Base-by-base conservation (phyloP, 2,888 invertebrate species). In the Rhynchonema sp. region DNA sequence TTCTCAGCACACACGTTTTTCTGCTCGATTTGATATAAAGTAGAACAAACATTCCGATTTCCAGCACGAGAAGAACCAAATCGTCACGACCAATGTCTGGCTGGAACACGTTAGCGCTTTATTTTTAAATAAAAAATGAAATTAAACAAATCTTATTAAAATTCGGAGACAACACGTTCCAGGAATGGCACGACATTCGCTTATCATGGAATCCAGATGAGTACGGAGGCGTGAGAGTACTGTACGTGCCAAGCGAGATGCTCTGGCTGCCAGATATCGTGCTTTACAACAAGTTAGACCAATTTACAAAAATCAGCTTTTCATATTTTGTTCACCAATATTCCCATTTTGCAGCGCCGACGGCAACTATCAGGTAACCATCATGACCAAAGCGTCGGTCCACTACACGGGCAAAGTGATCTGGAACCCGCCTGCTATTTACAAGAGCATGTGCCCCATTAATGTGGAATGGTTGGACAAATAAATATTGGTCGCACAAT, bases 341-440 rank as follows among this genome's bases (percentile, higher is more conserved):
- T n/a, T n/a, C n/a, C n/a, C n/a, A n/a, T n/a, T n/a, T 30, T 28
- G 3, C 30, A 58, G 67, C 58, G 58, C 6, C 17, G 54, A 38
- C 38, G 38, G 38, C 38, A 38, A 38, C 17, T 38, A 38, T 38
- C 38, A 61, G n/a, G 30, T 61, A 13, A 59, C 61, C 6, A 61
- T 61, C 6, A 46, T 56, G 52, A 61, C 61, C 1, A 61, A 61
- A 30, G 61, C 61, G 22, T 59, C 59, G 1, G 28, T 61, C 2
- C 23, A 28, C 17, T 23, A 30, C 28, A 56, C 30, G 22, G 61
- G 61, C 2, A 1, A 17, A 1, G 59, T 61, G 1, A 20, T 2
- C 17, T 61, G 61, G 61, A 53, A 61, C 27, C 61, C 61, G 22
- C 94, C 94, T 13, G 92, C 91, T 30, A 92, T 94, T 74, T 94